phyloP scores from a whole-genome alignment of 1,140 invertebrate species.

The Scylla paramamosain region DNA sequence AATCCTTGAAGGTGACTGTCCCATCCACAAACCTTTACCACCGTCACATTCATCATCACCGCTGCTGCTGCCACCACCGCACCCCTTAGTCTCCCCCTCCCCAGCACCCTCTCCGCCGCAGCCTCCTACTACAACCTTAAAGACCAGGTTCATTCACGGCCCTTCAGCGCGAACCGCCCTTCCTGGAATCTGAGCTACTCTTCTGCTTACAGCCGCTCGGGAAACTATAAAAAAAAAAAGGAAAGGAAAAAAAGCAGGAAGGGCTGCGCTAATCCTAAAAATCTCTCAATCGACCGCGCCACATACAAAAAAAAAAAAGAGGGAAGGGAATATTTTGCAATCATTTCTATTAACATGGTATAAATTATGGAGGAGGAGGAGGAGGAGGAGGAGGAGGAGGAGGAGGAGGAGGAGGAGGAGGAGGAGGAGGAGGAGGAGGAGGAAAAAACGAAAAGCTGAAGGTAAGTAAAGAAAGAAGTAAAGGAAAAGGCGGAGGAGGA shows the following conservation, averaged over 20 bases:
- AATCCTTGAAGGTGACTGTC: slow-evolving; percentile 13
- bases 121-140: slow-evolving; percentile 12
- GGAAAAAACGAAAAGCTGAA: not conserved
- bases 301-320: slow-evolving; percentile 1
- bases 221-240: not conserved
- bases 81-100: not conserved
- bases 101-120: not conserved
- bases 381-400: slow-evolving; percentile 16
- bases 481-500: not conserved
- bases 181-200: slow-evolving; percentile 1
- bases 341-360: slow-evolving; percentile 15
- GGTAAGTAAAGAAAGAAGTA: not conserved
- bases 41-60: not conserved
- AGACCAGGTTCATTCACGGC: slow-evolving; percentile 19
- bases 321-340: slow-evolving; percentile 9
- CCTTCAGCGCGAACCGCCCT: not conserved
- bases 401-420: slow-evolving; percentile 17
- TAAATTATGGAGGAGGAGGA: slow-evolving; percentile 10
- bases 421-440: not conserved
- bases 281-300: not conserved
- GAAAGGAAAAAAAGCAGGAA: not conserved
- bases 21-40: slow-evolving; percentile 21
- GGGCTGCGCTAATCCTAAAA: not conserved
- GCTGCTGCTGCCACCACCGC: not conserved
- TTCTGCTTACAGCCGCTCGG: not conserved